Evolutionary conservation across 2,797 vertebrate species (phyloP).

Genomic region (Coregonus ussuriensis): DNA sequence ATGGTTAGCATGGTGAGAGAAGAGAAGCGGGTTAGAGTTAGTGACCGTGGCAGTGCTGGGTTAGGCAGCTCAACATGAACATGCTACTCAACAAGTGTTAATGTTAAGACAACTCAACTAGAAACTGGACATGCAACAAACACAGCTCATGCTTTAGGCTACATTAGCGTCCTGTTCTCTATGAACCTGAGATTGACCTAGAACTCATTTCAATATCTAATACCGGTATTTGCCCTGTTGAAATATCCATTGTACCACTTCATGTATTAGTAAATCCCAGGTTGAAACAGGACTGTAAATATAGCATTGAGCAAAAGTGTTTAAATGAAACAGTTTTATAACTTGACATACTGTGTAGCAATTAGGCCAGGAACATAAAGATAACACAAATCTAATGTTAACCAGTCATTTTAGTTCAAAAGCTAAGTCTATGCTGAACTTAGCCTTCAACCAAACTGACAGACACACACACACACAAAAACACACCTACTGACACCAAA

Average conservation of each 20-base stretch:
- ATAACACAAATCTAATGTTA: neutral
- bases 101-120: too few relatives aligned
- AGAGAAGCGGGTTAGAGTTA: slow-evolving; percentile 76
- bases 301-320: too few relatives aligned
- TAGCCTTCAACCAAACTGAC: neutral
- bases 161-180: too few relatives aligned
- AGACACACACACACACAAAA: neutral
- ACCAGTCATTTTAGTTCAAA: neutral
- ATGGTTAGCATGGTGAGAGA: slow-evolving; percentile 85
- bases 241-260: too few relatives aligned
- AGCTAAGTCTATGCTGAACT: neutral
- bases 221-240: too few relatives aligned
- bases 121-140: too few relatives aligned
- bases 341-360: neutral
- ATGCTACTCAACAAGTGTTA: neutral
- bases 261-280: too few relatives aligned
- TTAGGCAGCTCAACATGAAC: neutral
- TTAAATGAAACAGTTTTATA: neutral
- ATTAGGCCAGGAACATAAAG: slow-evolving; percentile 1
- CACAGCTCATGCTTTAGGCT: too few relatives aligned
- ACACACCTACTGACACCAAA: slow-evolving; percentile 6
- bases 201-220: too few relatives aligned
- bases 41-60: neutral
- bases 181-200: too few relatives aligned
- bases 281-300: too few relatives aligned